Conservation (phyloP, 1,140 invertebrate genomes). For the Drosophila parabipectinata region DNA sequence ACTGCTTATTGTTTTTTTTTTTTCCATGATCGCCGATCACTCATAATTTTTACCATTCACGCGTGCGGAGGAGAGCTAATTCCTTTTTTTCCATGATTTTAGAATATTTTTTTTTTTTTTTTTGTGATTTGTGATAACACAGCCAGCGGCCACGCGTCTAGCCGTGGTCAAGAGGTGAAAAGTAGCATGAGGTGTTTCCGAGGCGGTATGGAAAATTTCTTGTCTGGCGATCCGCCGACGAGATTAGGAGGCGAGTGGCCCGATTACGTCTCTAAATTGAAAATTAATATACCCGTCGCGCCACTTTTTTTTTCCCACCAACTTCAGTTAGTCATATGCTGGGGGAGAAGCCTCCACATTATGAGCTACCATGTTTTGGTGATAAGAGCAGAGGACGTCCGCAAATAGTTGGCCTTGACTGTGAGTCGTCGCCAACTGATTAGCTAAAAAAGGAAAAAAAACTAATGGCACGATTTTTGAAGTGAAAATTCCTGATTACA, state of each 20-base stretch:
- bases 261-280: slow-evolving; percentile 50
- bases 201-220: slow-evolving; percentile 60
- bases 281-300: slow-evolving; percentile 60
- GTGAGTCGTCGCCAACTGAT: slow-evolving; percentile 25
- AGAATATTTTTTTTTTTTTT: slow-evolving; percentile 12
- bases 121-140: slow-evolving; percentile 70
- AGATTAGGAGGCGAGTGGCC: slow-evolving; percentile 48
- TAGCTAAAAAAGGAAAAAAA: slow-evolving; percentile 1
- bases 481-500: neutral
- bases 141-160: slow-evolving; percentile 59
- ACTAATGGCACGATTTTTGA: neutral
- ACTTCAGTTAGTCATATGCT: slow-evolving; percentile 54
- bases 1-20: slow-evolving; percentile 23
- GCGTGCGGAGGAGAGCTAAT: slow-evolving; percentile 16
- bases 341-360: slow-evolving; percentile 17
- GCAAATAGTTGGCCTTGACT: slow-evolving; percentile 40
- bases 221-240: slow-evolving; percentile 43
- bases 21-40: slow-evolving; percentile 9
- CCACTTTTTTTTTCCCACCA: slow-evolving; percentile 49
- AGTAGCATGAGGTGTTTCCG: slow-evolving; percentile 57
- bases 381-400: slow-evolving; percentile 30
- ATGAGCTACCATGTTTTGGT: neutral
- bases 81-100: slow-evolving; percentile 13
- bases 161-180: slow-evolving; percentile 41
- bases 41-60: slow-evolving; percentile 12